A percentile compares a stretch with the other conserved stretches of the same genome.
phyloP scores from a whole-genome alignment of 2,797 vertebrate species.

The Pseudochirops cupreus region DNA sequence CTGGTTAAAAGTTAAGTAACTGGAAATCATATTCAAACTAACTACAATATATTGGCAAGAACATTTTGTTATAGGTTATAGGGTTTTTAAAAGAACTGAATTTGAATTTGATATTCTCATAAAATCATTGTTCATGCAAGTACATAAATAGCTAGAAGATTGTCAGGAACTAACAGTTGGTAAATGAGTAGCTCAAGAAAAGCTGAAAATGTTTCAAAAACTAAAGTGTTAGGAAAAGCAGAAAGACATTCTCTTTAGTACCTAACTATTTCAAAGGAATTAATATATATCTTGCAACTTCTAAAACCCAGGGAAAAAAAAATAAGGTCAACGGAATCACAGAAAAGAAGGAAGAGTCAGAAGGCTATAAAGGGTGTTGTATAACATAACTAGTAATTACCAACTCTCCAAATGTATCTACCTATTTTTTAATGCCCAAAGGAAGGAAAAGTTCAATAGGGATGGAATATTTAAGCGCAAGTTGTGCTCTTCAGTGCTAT shows the following conservation, averaged over 20 bases:
- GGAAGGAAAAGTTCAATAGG: background rate
- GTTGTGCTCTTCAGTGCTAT: background rate
- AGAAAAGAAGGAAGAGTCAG: background rate
- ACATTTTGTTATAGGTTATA: background rate
- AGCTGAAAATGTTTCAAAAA: constrained; percentile 37
- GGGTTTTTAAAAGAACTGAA: background rate
- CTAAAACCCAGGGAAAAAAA: background rate
- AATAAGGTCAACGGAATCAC: background rate
- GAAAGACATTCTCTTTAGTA: background rate
- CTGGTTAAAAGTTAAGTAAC: background rate
- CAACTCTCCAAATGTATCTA: background rate
- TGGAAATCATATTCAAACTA: background rate
- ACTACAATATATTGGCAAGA: background rate
- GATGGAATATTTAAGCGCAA: background rate
- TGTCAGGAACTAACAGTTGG: background rate
- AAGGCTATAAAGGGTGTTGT: background rate
- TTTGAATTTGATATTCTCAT: background rate
- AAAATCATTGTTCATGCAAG: constrained; percentile 22
- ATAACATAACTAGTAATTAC: background rate
- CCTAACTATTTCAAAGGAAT: background rate
- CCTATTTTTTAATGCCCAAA: background rate
- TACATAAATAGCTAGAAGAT: background rate
- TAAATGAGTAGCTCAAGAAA: constrained; percentile 20
- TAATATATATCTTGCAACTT: background rate
- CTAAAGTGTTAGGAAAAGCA: constrained; percentile 5